phyloP scores from a whole-genome alignment of 92 coral and sea anemone genomes.

The Plumapathes pennacea region DNA sequence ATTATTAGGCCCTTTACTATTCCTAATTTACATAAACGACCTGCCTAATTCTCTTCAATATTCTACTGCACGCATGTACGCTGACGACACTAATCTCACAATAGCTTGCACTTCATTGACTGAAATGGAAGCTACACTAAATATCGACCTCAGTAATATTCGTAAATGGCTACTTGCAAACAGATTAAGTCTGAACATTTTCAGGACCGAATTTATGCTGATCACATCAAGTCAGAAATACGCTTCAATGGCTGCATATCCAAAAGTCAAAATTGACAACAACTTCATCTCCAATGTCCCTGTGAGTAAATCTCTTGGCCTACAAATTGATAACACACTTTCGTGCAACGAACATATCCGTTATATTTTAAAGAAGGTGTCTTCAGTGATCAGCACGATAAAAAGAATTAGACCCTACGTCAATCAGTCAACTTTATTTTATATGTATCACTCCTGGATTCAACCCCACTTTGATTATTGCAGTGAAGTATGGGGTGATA shows the following conservation, averaged over 20 bases:
- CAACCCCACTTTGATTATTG: slow-evolving; percentile 26
- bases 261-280: background rate
- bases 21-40: slow-evolving; percentile 9
- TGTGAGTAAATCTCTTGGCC: slow-evolving; percentile 8
- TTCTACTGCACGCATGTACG: background rate
- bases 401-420: slow-evolving; percentile 3
- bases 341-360: slow-evolving; percentile 11
- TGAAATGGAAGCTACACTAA: background rate
- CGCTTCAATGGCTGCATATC: background rate
- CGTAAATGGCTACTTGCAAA: slow-evolving; percentile 11
- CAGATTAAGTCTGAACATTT: slow-evolving; percentile 7
- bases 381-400: slow-evolving; percentile 9
- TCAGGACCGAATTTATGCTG: slow-evolving; percentile 7
- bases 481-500: slow-evolving; percentile 3
- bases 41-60: slow-evolving; percentile 6
- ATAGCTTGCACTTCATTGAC: background rate
- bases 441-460: background rate
- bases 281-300: background rate
- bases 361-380: too few relatives aligned
- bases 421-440: background rate
- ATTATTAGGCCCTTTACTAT: slow-evolving; percentile 5
- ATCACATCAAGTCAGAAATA: background rate
- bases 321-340: slow-evolving; percentile 13
- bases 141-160: slow-evolving; percentile 3
- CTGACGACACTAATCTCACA: slow-evolving; percentile 5